phyloP scores from a whole-genome alignment of 2,888 invertebrate species.

The Megaustenia siamemsis region DNA sequence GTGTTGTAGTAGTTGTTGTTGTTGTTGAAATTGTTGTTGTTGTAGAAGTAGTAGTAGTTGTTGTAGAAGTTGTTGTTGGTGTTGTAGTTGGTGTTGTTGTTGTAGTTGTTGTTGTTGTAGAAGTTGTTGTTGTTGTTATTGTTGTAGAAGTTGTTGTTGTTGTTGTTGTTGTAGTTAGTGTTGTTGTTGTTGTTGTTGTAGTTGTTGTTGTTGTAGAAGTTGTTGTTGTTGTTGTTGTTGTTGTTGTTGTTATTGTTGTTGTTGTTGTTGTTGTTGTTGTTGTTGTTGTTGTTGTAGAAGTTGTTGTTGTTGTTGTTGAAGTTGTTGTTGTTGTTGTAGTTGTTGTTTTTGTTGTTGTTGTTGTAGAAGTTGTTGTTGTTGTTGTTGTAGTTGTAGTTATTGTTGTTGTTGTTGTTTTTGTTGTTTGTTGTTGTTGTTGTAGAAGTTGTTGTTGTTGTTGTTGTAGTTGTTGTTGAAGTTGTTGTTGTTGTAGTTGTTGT shows the following conservation, averaged over 20 bases:
- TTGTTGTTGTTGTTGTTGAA: neutral
- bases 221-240: neutral
- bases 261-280: neutral
- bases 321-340: too few relatives aligned
- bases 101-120: neutral
- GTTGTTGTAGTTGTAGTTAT: neutral
- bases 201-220: neutral
- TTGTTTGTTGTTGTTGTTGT: neutral
- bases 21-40: too few relatives aligned
- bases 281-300: neutral
- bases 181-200: neutral
- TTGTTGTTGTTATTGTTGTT: neutral
- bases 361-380: neutral
- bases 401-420: neutral
- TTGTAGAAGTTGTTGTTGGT: neutral
- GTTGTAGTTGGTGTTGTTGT: too few relatives aligned
- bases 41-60: neutral
- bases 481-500: too few relatives aligned
- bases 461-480: too few relatives aligned
- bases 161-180: too few relatives aligned
- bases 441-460: neutral
- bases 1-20: too few relatives aligned
- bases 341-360: too few relatives aligned
- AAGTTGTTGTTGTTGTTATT: neutral
- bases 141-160: too few relatives aligned